Percentiles rank a stretch among this genome's conserved stretches.
Evolutionary conservation across 2,888 invertebrate genomes (phyloP).

Genomic region (Trimorus sp.): DNA sequence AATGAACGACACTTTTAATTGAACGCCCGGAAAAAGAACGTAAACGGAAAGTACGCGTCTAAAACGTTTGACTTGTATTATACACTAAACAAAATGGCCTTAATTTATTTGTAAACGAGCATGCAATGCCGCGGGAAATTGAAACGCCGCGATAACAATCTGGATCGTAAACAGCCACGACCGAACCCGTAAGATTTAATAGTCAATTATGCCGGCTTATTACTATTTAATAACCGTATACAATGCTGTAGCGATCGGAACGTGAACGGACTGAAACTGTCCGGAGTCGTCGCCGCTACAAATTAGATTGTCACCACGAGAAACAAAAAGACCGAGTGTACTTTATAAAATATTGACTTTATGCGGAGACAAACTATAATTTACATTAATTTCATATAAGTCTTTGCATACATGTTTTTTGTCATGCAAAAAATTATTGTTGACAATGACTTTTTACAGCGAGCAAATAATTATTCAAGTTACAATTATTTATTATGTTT

Average conservation of each 20-base stretch:
- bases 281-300: constrained; percentile 22
- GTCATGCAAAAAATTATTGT: too few species aligned
- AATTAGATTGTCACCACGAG: constrained; percentile 33
- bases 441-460: too few species aligned
- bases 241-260: constrained; percentile 18
- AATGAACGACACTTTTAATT: too few species aligned
- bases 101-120: constrained; percentile 14
- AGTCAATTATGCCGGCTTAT: constrained; percentile 30
- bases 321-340: too few species aligned
- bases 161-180: constrained; percentile 28
- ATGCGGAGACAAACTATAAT: too few species aligned
- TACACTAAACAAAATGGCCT: constrained; percentile 1
- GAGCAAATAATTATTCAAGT: too few species aligned
- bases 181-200: constrained; percentile 35
- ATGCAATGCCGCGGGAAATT: constrained; percentile 28
- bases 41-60: not conserved
- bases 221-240: constrained; percentile 43
- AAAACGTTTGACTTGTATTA: not conserved
- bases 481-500: too few species aligned
- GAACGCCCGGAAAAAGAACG: too few species aligned
- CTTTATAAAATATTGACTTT: too few species aligned
- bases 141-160: constrained; percentile 46
- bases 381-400: too few species aligned
- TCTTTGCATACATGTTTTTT: too few species aligned
- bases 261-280: constrained; percentile 20